Conservation (phyloP, 2,797 vertebrate genomes). For the Sebastes matsubarae region DNA sequence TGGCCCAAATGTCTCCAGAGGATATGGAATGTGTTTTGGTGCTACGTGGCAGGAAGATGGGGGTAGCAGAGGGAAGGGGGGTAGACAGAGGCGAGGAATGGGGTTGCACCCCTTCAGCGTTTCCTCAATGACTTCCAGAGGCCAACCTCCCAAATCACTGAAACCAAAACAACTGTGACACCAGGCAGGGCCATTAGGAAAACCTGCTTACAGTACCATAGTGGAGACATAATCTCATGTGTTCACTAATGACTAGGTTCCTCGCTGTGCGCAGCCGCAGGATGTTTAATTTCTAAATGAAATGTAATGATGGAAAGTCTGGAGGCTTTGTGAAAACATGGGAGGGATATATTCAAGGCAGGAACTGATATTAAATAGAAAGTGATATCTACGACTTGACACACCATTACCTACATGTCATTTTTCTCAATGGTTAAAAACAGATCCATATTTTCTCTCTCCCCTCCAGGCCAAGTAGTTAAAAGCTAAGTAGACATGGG, state of each 20-base stretch:
- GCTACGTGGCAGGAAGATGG: conserved; percentile 59
- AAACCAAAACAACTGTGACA: conserved; percentile 58
- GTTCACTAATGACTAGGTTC: conserved; percentile 37
- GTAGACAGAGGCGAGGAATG: conserved; percentile 1
- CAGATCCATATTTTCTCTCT: conserved; percentile 10
- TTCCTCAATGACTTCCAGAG: conserved; percentile 57
- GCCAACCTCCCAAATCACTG: conserved; percentile 27
- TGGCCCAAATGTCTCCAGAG: conserved; percentile 35
- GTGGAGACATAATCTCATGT: conserved; percentile 3
- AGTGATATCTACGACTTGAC: neutral
- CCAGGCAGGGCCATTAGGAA: conserved; percentile 22
- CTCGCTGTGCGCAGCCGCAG: conserved; percentile 7
- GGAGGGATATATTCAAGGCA: neutral
- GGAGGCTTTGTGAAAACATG: conserved; percentile 41
- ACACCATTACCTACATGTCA: neutral
- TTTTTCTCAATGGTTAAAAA: conserved; percentile 7
- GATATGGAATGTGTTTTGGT: conserved; percentile 15
- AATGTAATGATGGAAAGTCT: conserved; percentile 31
- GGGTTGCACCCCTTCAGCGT: conserved; percentile 27
- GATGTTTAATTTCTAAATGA: conserved; percentile 28
- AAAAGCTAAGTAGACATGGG: conserved; percentile 4
- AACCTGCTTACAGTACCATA: conserved; percentile 1
- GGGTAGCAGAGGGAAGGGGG: neutral
- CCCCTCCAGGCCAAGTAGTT: neutral
- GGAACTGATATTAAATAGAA: conserved; percentile 9